Evolutionary conservation across 2,797 vertebrate genomes (phyloP).

Genomic region (Naso thynnoides): DNA sequence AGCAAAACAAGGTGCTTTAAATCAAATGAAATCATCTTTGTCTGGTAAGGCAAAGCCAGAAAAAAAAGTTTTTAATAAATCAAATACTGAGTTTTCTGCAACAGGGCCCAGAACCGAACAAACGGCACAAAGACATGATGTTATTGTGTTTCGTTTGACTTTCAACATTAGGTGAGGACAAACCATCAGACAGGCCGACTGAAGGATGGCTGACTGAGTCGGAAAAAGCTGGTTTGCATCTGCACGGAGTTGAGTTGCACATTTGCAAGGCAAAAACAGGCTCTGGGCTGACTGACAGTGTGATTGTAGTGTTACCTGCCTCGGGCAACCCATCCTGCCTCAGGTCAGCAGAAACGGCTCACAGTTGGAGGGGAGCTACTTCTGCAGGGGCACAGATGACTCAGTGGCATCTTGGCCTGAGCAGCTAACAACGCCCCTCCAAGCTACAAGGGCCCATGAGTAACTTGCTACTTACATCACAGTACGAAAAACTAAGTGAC

Average conservation of each 20-base stretch:
- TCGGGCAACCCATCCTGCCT: constrained; percentile 46
- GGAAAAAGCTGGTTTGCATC: constrained; percentile 71
- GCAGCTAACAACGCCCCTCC: constrained; percentile 10
- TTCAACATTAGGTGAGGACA: constrained; percentile 19
- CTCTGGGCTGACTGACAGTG: constrained; percentile 50
- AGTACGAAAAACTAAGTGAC: constrained; percentile 29
- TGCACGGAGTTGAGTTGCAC: constrained; percentile 50
- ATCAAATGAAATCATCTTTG: too few relatives aligned
- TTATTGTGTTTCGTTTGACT: constrained; percentile 12
- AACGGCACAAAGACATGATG: too few relatives aligned
- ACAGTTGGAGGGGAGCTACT: constrained; percentile 37
- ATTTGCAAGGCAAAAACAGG: constrained; percentile 81
- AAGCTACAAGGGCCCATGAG: constrained; percentile 12
- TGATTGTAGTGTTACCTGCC: constrained; percentile 56
- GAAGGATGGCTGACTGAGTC: constrained; percentile 34
- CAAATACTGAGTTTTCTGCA: too few relatives aligned
- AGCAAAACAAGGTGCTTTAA: too few relatives aligned
- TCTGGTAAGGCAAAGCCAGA: too few relatives aligned
- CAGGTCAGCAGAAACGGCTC: constrained; percentile 64
- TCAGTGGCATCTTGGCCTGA: constrained; percentile 4
- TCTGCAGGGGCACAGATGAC: constrained; percentile 44
- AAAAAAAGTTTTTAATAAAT: too few relatives aligned
- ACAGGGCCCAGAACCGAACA: too few relatives aligned
- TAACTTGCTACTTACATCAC: constrained; percentile 27
- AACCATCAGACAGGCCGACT: constrained; percentile 6